Evolutionary conservation across 1,140 invertebrate genomes (phyloP), one percentile per base, ranked within the genome.

Genomic region (Danaus plexippus): DNA sequence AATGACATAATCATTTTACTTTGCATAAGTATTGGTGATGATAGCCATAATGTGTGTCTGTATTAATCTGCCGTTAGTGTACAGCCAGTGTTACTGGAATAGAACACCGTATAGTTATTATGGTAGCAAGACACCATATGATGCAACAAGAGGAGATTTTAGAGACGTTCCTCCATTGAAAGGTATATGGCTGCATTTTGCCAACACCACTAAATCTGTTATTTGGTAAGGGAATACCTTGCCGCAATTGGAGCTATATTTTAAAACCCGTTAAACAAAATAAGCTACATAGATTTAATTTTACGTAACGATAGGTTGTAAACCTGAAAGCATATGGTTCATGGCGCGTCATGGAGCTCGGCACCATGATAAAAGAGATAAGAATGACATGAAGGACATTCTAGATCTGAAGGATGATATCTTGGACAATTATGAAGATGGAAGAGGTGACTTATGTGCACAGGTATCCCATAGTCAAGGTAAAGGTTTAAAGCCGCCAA

Each of bases 61-160:
- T 41, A 4, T 32, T 32, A 32, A 32, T 32, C 9, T 58, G 47
- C 49, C 56, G 1, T 9, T 47, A 18, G 43, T 58, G 0, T 47
- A 9, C 11, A 45, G 43, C 9, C 9, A 57, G 9, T 67, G 65
- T 54, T 67, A 67, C 43, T 67, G 65, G 65, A 67, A 58, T 11
- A 53, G 45, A 12, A 45, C 51, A 40, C 49, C 57, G 1, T 67
- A 67, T 11, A 46, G 9, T 6, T 63, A 59, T 1, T 67, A 59
- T 12, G 65, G 65, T 2, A 64, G 53, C 13, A 67, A 67, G 43
- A 64, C 65, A 1, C 59, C 65, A 9, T 67, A 67, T 51, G 61
- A 64, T 40, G 51, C 52, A 43, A 52, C 64, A 11, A 57, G 65
- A 22, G 65, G 61, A 2, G 65, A 67, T 22, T 61, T 67, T 9